Evolutionary conservation across 2,113 vertebrate genomes (phyloP).

Genomic region (Pangasianodon gigas): DNA sequence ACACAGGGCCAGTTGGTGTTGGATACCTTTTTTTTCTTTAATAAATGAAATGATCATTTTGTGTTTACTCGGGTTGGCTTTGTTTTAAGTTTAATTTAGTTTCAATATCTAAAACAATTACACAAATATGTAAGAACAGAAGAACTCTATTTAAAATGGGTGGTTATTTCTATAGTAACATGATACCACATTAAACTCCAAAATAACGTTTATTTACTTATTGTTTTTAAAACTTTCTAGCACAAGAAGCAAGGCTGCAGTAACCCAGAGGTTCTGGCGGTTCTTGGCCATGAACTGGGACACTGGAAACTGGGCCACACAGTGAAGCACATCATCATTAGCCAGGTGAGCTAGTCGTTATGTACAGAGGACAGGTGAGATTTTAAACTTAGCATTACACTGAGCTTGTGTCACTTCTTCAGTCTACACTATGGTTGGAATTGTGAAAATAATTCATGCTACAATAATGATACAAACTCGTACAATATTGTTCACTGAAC

Average conservation of each 20-base stretch:
- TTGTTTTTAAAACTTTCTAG: slow-evolving; percentile 62
- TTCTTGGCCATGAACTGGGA: slow-evolving; percentile 94
- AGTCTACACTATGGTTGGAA: background rate
- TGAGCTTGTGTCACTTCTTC: background rate
- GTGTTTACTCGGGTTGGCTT: background rate
- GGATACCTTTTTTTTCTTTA: background rate
- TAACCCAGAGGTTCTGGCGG: slow-evolving; percentile 93
- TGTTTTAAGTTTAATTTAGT: background rate
- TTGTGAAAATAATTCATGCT: background rate
- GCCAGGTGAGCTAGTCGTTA: slow-evolving; percentile 78
- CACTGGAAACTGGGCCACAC: slow-evolving; percentile 99
- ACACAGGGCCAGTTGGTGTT: background rate
- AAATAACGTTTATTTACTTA: background rate
- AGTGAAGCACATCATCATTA: slow-evolving; percentile 95
- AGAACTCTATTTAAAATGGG: too few species aligned
- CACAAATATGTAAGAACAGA: background rate
- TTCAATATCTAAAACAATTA: background rate
- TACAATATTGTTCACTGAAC: background rate
- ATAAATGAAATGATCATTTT: background rate
- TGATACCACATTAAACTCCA: too few species aligned
- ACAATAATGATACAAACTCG: background rate
- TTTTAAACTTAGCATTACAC: background rate
- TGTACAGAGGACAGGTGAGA: background rate
- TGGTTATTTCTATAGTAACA: too few species aligned
- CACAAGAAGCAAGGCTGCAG: slow-evolving; percentile 98